Percentiles rank a stretch among this genome's conserved stretches.
Conservation (phyloP, 1,140 invertebrate genomes). For the Aethina tumida region DNA sequence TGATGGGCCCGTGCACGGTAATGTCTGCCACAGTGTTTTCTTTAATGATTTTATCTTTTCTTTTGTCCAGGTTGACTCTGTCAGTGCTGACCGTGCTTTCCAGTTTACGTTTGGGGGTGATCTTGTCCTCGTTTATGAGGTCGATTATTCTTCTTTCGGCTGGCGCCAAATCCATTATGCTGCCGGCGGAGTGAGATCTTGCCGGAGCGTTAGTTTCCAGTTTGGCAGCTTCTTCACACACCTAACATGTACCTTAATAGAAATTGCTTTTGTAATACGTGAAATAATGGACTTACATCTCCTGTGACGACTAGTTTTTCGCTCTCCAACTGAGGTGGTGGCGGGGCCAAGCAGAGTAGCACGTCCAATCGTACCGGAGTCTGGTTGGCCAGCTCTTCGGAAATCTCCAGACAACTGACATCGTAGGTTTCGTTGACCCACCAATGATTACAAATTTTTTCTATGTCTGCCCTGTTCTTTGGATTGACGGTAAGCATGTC, state of each 20-base stretch:
- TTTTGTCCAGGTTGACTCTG: constrained; percentile 37
- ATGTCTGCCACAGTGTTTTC: constrained; percentile 34
- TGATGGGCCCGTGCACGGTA: constrained; percentile 24
- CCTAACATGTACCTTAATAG: constrained; percentile 9
- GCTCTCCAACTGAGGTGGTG: constrained; percentile 44
- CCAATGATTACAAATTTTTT: constrained; percentile 90
- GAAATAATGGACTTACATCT: constrained; percentile 29
- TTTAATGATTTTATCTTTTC: constrained; percentile 44
- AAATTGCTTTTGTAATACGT: neutral
- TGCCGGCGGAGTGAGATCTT: constrained; percentile 56
- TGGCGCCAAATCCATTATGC: constrained; percentile 49
- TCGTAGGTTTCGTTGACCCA: constrained; percentile 85
- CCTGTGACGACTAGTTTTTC: constrained; percentile 58
- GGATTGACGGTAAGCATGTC: constrained; percentile 92
- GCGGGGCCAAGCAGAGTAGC: constrained; percentile 71
- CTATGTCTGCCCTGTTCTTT: constrained; percentile 77
- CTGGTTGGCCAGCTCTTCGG: constrained; percentile 79
- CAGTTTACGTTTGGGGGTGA: constrained; percentile 52
- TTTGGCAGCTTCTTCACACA: constrained; percentile 24
- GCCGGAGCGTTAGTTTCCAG: constrained; percentile 39
- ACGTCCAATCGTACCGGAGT: constrained; percentile 83
- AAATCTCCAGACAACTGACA: constrained; percentile 72
- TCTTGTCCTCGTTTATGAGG: constrained; percentile 47
- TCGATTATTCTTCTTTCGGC: constrained; percentile 53
- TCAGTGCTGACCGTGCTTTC: constrained; percentile 60